Evolutionary conservation across 2,888 invertebrate species (phyloP).

Genomic region (Julus scanicus): DNA sequence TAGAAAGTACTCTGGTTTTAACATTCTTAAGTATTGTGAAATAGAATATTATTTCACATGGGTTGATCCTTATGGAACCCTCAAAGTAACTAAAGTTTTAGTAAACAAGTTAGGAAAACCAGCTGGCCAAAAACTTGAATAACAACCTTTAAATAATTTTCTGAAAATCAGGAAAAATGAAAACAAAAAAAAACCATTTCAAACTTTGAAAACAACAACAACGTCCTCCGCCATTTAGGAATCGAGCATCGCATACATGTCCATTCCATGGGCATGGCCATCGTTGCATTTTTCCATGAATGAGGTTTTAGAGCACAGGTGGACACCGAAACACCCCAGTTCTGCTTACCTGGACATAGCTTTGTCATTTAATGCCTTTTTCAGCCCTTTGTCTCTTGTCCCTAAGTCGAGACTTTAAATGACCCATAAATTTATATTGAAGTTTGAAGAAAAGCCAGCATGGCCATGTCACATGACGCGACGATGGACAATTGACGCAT

Average conservation of each 20-base stretch:
- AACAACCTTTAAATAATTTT: not conserved
- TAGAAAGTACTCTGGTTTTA: too few species aligned
- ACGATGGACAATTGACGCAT: not conserved
- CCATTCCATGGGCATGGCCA: not conserved
- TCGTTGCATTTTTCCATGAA: not conserved
- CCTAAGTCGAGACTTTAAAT: slow-evolving; percentile 10
- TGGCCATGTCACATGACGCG: not conserved
- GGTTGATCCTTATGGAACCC: not conserved
- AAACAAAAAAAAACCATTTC: not conserved
- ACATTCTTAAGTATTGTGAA: too few species aligned
- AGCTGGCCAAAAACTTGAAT: not conserved
- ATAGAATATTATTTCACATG: too few species aligned
- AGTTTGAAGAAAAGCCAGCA: slow-evolving; percentile 34
- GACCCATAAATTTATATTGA: not conserved
- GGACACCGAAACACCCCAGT: slow-evolving; percentile 14
- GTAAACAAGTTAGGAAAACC: not conserved
- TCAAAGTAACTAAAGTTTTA: not conserved
- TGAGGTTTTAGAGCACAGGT: not conserved
- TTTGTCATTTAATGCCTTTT: slow-evolving; percentile 6
- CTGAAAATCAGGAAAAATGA: not conserved
- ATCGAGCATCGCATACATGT: not conserved
- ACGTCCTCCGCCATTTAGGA: not conserved
- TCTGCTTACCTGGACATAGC: slow-evolving; percentile 9
- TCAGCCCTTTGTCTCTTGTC: slow-evolving; percentile 21
- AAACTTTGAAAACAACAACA: not conserved